phyloP scores from a whole-genome alignment of 1,140 invertebrate genomes.

The Polypedilum pembai region DNA sequence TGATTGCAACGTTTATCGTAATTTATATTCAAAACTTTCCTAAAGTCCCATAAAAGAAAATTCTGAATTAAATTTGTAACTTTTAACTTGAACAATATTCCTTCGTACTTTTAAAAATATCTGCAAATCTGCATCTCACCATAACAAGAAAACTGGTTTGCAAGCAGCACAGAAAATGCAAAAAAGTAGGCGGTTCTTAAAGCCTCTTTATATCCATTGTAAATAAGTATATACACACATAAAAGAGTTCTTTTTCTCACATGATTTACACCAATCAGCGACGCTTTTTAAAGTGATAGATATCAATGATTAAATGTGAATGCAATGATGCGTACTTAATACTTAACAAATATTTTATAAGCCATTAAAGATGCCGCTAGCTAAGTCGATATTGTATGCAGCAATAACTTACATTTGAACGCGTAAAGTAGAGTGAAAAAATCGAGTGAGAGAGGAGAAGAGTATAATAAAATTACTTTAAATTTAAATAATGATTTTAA shows the following conservation, averaged over 20 bases:
- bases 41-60: neutral
- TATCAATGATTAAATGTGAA: neutral
- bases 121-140: neutral
- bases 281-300: constrained; percentile 4
- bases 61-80: neutral
- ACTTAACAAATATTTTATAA: constrained; percentile 20
- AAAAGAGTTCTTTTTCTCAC: constrained; percentile 16
- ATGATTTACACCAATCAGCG: constrained; percentile 16
- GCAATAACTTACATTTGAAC: neutral
- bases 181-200: constrained; percentile 6
- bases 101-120: neutral
- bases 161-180: neutral
- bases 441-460: neutral
- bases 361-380: neutral
- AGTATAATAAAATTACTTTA: too few relatives aligned
- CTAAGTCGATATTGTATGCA: neutral
- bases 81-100: neutral
- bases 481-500: constrained; percentile 15
- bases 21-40: too few relatives aligned
- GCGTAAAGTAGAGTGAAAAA: neutral
- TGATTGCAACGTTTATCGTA: too few relatives aligned
- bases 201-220: neutral
- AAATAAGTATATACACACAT: neutral
- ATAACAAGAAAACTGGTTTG: neutral
- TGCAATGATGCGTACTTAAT: constrained; percentile 11